Evolutionary conservation across 2,797 vertebrate species (phyloP).

Genomic region (Sebastolobus alascanus): DNA sequence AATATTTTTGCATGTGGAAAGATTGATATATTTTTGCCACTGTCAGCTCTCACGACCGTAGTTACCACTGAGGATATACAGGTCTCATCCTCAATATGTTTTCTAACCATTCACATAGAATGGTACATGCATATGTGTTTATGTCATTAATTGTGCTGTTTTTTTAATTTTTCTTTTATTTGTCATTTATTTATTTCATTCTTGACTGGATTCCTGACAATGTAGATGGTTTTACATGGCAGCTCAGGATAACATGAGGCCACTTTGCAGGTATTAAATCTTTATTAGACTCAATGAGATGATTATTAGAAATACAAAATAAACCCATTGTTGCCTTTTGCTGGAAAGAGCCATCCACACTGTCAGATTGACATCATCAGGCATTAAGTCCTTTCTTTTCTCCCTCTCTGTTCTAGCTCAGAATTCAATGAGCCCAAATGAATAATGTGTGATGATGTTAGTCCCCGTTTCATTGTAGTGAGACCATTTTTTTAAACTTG

Average conservation of each 20-base stretch:
- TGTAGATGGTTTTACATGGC: neutral
- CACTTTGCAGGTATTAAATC: neutral
- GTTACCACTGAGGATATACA: neutral
- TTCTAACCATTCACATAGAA: neutral
- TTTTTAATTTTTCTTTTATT: neutral
- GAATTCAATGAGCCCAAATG: too few species aligned
- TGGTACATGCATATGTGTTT: neutral
- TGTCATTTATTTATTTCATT: neutral
- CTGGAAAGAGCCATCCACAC: neutral
- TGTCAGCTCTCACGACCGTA: neutral
- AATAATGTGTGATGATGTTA: too few species aligned
- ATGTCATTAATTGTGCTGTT: neutral
- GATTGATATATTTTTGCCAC: neutral
- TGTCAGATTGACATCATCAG: neutral
- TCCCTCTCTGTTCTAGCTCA: neutral
- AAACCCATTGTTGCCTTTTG: neutral
- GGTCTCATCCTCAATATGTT: neutral
- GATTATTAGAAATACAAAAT: neutral
- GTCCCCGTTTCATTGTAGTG: too few species aligned
- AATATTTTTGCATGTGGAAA: neutral
- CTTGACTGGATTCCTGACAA: neutral
- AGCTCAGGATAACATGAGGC: neutral
- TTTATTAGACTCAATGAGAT: neutral
- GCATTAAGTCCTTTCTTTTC: too few species aligned
- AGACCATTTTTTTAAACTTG: too few species aligned